Percentiles rank a stretch among this genome's conserved stretches.
Conservation (phyloP, 2,888 invertebrate species). For the Lordiphosa andalusiaca region DNA sequence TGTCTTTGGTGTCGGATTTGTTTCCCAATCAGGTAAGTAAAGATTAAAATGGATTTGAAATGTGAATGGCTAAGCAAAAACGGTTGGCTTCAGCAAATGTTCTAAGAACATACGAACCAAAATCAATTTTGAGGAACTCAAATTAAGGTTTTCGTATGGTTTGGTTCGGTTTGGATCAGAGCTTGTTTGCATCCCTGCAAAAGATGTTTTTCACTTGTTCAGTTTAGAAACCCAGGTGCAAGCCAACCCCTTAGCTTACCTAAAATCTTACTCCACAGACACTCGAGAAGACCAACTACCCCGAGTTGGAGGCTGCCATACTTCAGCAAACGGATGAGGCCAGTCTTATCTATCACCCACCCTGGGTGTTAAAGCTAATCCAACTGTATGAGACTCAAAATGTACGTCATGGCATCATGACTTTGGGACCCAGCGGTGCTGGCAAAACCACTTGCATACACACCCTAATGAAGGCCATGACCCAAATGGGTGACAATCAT, state of each 20-base stretch:
- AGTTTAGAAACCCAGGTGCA: background rate
- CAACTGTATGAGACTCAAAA: conserved; percentile 97
- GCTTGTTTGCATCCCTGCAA: too few species aligned
- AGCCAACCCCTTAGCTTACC: too few species aligned
- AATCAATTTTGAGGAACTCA: too few species aligned
- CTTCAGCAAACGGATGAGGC: conserved; percentile 89
- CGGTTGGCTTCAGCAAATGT: too few species aligned
- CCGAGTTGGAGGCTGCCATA: conserved; percentile 93
- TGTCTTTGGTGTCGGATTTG: conserved; percentile 95
- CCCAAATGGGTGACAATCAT: conserved; percentile 91
- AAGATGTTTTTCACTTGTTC: too few species aligned
- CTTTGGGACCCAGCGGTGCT: conserved; percentile 95
- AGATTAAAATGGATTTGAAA: too few species aligned
- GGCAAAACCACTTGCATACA: conserved; percentile 96
- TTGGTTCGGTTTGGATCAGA: too few species aligned
- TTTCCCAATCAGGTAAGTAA: conserved; percentile 90
- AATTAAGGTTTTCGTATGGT: too few species aligned
- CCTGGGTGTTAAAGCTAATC: conserved; percentile 96
- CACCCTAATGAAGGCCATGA: conserved; percentile 93
- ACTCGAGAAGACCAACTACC: conserved; percentile 94
- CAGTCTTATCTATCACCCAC: conserved; percentile 93
- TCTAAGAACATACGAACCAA: too few species aligned
- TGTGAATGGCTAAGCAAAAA: too few species aligned
- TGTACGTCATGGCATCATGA: conserved; percentile 98
- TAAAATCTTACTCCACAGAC: conserved; percentile 77